Conservation (phyloP, 2,888 invertebrate genomes). For the Melanophora roralis region DNA sequence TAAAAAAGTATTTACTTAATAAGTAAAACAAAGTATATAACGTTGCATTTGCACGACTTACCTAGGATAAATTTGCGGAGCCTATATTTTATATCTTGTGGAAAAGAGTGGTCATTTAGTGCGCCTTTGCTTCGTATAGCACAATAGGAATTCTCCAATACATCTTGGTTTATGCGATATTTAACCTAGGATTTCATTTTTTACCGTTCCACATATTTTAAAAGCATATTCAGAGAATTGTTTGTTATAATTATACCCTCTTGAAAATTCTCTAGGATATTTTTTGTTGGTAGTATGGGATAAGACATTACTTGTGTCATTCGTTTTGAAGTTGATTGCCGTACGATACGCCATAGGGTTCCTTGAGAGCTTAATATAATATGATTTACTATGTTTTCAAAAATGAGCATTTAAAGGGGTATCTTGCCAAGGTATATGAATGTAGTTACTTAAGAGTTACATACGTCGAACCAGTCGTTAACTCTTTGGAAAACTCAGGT, state of each 20-base stretch:
- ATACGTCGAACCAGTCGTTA: background rate
- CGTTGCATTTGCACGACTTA: background rate
- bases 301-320: no score
- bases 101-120: no score
- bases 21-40: conserved; percentile 10
- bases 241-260: background rate
- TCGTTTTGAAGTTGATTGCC: background rate
- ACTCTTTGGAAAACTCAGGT: background rate
- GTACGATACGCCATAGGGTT: background rate
- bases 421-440: background rate
- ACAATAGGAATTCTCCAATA: background rate
- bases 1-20: no score
- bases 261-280: background rate
- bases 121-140: background rate
- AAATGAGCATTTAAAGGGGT: background rate
- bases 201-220: background rate
- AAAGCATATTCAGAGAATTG: background rate
- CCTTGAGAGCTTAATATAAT: background rate
- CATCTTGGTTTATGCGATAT: background rate
- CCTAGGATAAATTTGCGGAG: background rate
- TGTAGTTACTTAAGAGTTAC: background rate
- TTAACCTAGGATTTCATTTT: background rate
- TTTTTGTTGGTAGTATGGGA: no score
- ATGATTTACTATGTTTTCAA: background rate
- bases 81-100: background rate